phyloP scores from a whole-genome alignment of 23 tunicate species.

The Styela clava region DNA sequence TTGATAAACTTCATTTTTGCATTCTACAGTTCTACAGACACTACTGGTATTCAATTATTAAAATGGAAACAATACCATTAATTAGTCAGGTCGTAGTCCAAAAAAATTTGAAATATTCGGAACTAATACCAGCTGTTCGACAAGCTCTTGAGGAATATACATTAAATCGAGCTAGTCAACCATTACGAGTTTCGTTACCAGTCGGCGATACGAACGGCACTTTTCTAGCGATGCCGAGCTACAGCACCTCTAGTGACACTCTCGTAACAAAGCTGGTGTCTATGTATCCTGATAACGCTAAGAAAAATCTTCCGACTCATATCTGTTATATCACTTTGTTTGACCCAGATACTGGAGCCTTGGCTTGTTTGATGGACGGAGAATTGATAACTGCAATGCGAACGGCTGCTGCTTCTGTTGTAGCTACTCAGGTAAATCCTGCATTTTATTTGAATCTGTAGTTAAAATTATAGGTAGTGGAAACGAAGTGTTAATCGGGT shows the following conservation, averaged over 20 bases:
- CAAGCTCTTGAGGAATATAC: conserved; percentile 18
- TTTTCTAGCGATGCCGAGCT: conserved; percentile 19
- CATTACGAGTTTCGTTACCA: neutral
- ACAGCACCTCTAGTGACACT: conserved; percentile 8
- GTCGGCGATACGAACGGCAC: conserved; percentile 11
- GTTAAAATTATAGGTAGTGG: too few relatives aligned
- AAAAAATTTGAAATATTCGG: conserved; percentile 13
- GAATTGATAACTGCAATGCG: conserved; percentile 53
- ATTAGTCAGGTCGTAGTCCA: neutral
- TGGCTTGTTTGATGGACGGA: conserved; percentile 44
- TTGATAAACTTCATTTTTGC: too few relatives aligned
- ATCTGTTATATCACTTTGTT: conserved; percentile 7
- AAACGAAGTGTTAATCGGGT: too few relatives aligned
- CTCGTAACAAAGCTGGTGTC: conserved; percentile 9
- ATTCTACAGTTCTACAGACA: too few relatives aligned
- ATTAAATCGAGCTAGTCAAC: conserved; percentile 1
- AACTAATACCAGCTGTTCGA: conserved; percentile 18
- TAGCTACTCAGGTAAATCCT: conserved; percentile 46
- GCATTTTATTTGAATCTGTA: too few relatives aligned
- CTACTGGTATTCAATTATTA: too few relatives aligned
- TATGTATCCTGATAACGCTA: conserved; percentile 24
- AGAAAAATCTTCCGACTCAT: conserved; percentile 7
- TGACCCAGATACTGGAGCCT: neutral
- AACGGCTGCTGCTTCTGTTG: conserved; percentile 83
- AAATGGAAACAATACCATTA: conserved; percentile 13